These are phyloP conservation scores for Sebastes fasciatus DNA, from an alignment of 2,113 vertebrate genomes.

Conservation along the genomic window DNA sequence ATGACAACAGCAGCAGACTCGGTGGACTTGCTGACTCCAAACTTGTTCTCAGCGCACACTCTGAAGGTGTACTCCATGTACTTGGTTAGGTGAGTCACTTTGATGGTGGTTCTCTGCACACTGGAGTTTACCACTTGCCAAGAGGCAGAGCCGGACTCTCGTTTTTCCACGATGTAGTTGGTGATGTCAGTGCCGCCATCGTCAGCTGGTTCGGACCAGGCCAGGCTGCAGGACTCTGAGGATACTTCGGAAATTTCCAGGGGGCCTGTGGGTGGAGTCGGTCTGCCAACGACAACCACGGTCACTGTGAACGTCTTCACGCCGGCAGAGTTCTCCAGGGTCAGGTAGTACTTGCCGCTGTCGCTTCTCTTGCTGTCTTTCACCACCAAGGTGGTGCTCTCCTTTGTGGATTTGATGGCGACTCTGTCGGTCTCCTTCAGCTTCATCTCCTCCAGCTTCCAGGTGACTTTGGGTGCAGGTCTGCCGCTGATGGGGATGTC, in stretches of 20 bases:
- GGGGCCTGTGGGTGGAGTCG: conserved; percentile 90
- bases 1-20: conserved; percentile 92
- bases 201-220: conserved; percentile 94
- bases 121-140: conserved; percentile 99
- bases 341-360: conserved; percentile 96
- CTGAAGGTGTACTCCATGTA: conserved; percentile 99
- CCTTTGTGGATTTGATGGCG: conserved; percentile 90
- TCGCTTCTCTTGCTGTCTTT: conserved; percentile 98
- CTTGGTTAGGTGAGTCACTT: conserved; percentile 95
- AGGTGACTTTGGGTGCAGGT: conserved; percentile 93
- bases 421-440: conserved; percentile 97
- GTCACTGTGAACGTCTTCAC: conserved; percentile 95
- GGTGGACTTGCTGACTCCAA: conserved; percentile 95
- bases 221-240: conserved; percentile 93
- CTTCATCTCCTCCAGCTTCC: conserved; percentile 99
- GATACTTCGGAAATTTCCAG: conserved; percentile 93
- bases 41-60: conserved; percentile 96
- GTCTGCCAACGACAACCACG: conserved; percentile 93
- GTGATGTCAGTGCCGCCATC: conserved; percentile 93
- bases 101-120: conserved; percentile 96
- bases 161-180: conserved; percentile 98
- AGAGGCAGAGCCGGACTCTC: conserved; percentile 93
- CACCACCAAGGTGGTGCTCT: conserved; percentile 90
- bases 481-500: conserved; percentile 97
- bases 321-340: conserved; percentile 93